phyloP scores from a whole-genome alignment of 1,140 invertebrate species.

The Neuroterus valhalla region DNA sequence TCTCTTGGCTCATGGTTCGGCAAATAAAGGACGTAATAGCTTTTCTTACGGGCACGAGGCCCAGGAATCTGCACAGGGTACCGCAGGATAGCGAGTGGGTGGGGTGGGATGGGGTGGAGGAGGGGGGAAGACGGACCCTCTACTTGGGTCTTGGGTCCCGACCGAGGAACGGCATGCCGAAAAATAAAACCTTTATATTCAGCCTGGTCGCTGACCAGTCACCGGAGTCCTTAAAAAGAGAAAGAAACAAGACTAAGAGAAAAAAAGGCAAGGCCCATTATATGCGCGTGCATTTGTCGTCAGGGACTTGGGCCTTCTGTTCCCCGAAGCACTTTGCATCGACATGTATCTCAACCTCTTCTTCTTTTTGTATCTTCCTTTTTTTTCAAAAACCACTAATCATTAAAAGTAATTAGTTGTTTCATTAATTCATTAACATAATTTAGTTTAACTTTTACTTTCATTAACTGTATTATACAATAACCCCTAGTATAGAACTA shows the following conservation, averaged over 20 bases:
- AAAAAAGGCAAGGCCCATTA: conserved; percentile 23
- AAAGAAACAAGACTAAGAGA: conserved; percentile 32
- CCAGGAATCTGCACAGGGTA: conserved; percentile 24
- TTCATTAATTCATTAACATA: neutral
- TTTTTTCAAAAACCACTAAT: conserved; percentile 55
- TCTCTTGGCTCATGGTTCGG: conserved; percentile 14
- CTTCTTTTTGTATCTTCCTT: conserved; percentile 40
- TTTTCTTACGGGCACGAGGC: conserved; percentile 45
- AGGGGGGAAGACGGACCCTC: neutral
- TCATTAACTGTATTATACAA: neutral
- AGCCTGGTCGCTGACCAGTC: conserved; percentile 36
- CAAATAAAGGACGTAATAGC: conserved; percentile 41
- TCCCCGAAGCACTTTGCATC: conserved; percentile 48
- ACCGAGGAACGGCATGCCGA: conserved; percentile 29
- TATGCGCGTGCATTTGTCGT: conserved; percentile 39
- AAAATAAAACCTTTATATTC: conserved; percentile 44
- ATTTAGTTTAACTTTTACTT: conserved; percentile 11
- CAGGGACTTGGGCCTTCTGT: conserved; percentile 37
- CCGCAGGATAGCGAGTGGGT: neutral
- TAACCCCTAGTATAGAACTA: neutral
- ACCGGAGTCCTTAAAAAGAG: conserved; percentile 30
- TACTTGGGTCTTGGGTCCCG: conserved; percentile 14
- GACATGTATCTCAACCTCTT: conserved; percentile 39
- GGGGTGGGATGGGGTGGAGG: neutral
- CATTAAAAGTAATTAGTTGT: conserved; percentile 16